Conservation (phyloP, 2,113 vertebrate species). For the Muntiacus muntjak region DNA sequence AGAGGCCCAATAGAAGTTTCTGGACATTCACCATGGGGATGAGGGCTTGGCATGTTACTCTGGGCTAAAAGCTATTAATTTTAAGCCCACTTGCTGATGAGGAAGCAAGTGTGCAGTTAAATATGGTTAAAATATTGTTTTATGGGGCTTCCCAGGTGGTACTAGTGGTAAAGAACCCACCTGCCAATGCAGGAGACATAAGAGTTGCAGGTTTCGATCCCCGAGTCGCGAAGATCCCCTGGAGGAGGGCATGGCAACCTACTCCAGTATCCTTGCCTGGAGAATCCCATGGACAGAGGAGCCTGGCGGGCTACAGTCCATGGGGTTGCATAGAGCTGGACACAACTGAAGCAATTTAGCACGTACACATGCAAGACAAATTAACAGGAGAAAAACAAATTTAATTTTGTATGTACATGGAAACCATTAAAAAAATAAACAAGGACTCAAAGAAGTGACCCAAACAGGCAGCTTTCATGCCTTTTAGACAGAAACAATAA, state of each 20-base stretch:
- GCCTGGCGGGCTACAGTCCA: neutral
- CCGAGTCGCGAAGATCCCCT: neutral
- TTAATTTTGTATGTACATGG: neutral
- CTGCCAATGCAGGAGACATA: neutral
- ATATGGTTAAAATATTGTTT: neutral
- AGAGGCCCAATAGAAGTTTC: neutral
- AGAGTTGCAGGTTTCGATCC: neutral
- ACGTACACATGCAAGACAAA: neutral
- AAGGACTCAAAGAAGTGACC: neutral
- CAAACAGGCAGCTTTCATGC: neutral
- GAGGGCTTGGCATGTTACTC: neutral
- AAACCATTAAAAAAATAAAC: neutral
- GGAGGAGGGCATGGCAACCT: neutral
- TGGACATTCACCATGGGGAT: neutral
- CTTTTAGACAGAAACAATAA: neutral
- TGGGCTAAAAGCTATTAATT: neutral
- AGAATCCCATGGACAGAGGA: neutral
- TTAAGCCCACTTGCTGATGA: neutral
- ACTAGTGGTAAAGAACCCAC: neutral
- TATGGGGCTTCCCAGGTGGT: neutral
- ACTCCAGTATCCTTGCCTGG: neutral
- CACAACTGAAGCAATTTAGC: neutral
- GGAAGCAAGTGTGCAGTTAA: neutral
- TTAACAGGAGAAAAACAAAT: neutral
- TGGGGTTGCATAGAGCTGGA: fast-evolving